phyloP scores from a whole-genome alignment of 1,140 invertebrate genomes.

The Lanistes nyassanus region DNA sequence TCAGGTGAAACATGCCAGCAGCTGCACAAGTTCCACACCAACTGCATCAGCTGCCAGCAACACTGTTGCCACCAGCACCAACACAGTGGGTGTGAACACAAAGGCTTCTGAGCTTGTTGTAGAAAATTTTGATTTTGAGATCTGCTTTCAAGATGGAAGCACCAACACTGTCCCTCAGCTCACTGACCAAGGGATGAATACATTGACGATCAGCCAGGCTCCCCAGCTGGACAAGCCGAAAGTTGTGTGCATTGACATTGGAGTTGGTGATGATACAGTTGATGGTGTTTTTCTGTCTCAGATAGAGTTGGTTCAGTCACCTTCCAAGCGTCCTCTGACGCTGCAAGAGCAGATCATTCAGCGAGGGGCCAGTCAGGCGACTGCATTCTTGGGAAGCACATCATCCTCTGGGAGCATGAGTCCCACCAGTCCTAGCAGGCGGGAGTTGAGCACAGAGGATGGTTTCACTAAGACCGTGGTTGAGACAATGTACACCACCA shows the following conservation, averaged over 20 bases:
- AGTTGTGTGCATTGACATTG: slow-evolving; percentile 5
- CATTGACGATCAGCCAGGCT: neutral
- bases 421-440: slow-evolving; percentile 1
- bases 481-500: slow-evolving; percentile 2
- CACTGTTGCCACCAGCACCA: slow-evolving; percentile 44
- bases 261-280: neutral
- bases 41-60: slow-evolving; percentile 46
- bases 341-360: slow-evolving; percentile 16
- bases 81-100: slow-evolving; percentile 48
- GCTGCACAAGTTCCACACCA: slow-evolving; percentile 51
- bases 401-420: slow-evolving; percentile 8
- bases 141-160: slow-evolving; percentile 39
- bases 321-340: slow-evolving; percentile 1
- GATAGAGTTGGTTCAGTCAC: neutral
- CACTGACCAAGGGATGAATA: slow-evolving; percentile 5
- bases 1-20: slow-evolving; percentile 47
- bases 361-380: slow-evolving; percentile 12
- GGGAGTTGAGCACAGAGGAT: neutral
- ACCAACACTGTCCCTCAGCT: slow-evolving; percentile 36
- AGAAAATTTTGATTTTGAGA: slow-evolving; percentile 44
- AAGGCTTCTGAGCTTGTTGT: slow-evolving; percentile 39
- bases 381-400: slow-evolving; percentile 15
- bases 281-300: neutral
- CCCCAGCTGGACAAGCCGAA: neutral
- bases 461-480: neutral